Percentiles rank a stretch among this genome's conserved stretches.
Conservation (phyloP, 37 sponge, comb jelly and placozoan species). For the Geodia barretti region DNA sequence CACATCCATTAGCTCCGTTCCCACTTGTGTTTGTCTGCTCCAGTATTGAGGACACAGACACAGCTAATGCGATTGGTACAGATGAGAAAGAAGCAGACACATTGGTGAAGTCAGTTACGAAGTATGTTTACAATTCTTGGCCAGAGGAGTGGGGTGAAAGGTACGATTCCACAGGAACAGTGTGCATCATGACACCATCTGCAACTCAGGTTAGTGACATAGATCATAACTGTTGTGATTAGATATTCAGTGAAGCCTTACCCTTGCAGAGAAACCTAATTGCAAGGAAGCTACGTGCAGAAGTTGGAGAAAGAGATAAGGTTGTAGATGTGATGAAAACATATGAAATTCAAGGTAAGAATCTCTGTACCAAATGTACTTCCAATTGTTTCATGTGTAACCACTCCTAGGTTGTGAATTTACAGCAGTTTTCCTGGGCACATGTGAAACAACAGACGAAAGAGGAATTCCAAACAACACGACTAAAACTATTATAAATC, state of each 20-base stretch:
- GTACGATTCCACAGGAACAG: slow-evolving; percentile 36
- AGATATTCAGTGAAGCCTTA: not conserved
- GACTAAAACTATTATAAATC: slow-evolving; percentile 31
- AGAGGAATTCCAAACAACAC: slow-evolving; percentile 16
- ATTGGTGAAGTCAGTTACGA: slow-evolving; percentile 14
- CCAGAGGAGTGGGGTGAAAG: slow-evolving; percentile 28
- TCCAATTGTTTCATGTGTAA: too few relatives aligned
- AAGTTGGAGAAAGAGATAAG: not conserved
- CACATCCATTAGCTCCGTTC: not conserved
- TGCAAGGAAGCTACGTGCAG: not conserved
- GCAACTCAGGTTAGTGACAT: slow-evolving; percentile 29
- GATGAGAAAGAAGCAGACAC: slow-evolving; percentile 10
- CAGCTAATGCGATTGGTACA: not conserved
- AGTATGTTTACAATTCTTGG: slow-evolving; percentile 28
- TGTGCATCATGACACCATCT: slow-evolving; percentile 57
- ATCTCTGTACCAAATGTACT: too few relatives aligned
- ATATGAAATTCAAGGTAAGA: slow-evolving; percentile 58
- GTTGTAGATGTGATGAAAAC: slow-evolving; percentile 13
- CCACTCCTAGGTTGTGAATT: slow-evolving; percentile 39
- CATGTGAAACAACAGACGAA: slow-evolving; percentile 26
- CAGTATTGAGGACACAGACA: not conserved
- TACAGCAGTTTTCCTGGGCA: slow-evolving; percentile 37
- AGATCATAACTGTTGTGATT: too few relatives aligned
- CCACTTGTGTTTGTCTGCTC: slow-evolving; percentile 25
- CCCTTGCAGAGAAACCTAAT: not conserved